A percentile compares a stretch with the other conserved stretches of the same genome.
These are phyloP conservation scores for Eurosta solidaginis DNA, from an alignment of 1,140 invertebrate species.

Conservation along the genomic window DNA sequence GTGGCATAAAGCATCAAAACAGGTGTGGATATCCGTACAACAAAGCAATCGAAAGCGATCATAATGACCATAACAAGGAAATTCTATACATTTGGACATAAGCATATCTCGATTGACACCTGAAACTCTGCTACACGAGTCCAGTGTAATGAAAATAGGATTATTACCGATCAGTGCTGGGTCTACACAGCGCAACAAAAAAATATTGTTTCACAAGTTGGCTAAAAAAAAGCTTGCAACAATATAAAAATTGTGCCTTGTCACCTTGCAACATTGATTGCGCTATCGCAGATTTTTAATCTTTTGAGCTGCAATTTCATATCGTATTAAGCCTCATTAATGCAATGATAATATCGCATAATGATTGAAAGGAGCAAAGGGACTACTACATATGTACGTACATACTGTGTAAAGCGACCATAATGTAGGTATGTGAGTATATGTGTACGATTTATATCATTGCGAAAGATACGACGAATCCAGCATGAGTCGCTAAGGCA, in stretches of 20 bases:
- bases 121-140: background rate
- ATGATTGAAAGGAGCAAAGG: background rate
- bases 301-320: constrained; percentile 30
- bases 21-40: constrained; percentile 12
- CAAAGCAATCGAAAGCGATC: background rate
- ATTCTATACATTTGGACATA: background rate
- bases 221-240: background rate
- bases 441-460: too few relatives aligned
- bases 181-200: background rate
- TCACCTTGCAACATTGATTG: constrained; percentile 12
- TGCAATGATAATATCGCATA: constrained; percentile 29
- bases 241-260: background rate
- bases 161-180: constrained; percentile 1
- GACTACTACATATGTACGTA: too few relatives aligned
- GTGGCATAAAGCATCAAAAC: constrained; percentile 5
- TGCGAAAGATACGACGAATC: too few relatives aligned
- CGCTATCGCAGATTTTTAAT: constrained; percentile 21
- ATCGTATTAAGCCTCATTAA: constrained; percentile 27
- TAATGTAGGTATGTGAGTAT: background rate
- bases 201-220: constrained; percentile 1
- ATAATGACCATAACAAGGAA: background rate
- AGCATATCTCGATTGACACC: too few relatives aligned
- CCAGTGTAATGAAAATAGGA: background rate
- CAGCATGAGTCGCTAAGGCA: too few relatives aligned
- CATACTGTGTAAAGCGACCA: too few relatives aligned